Evolutionary conservation across 2,888 invertebrate species (phyloP).

Genomic region (Sclerodermus sp.): DNA sequence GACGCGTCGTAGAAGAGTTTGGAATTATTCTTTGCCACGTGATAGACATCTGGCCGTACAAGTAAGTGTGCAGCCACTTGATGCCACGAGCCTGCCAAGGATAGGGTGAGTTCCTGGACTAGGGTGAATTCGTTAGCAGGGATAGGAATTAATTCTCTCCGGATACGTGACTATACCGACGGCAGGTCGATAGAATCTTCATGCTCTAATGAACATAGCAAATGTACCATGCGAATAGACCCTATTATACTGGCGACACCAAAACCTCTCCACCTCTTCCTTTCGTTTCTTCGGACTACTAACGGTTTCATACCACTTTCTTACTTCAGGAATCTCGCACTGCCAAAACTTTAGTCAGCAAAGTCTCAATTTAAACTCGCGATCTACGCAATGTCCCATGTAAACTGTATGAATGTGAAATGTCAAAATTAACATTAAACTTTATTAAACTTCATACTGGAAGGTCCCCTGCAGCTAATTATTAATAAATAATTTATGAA

Average conservation of each 20-base stretch:
- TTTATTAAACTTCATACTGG: no score
- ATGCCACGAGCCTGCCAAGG: constrained; percentile 16
- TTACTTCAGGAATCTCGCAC: not conserved
- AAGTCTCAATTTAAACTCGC: no score
- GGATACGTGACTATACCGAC: constrained; percentile 33
- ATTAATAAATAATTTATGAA: no score
- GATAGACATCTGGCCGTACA: constrained; percentile 29
- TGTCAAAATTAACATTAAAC: no score
- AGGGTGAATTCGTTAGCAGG: constrained; percentile 32
- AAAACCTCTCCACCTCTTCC: constrained; percentile 1
- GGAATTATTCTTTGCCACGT: constrained; percentile 35
- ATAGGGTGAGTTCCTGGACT: not conserved
- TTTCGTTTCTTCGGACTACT: constrained; percentile 5
- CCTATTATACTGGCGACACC: constrained; percentile 10
- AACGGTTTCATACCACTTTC: constrained; percentile 12
- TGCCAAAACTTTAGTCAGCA: no score
- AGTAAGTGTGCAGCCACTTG: constrained; percentile 30
- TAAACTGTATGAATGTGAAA: no score
- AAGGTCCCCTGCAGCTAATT: no score
- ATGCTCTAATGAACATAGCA: constrained; percentile 33
- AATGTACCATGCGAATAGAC: constrained; percentile 25
- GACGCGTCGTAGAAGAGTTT: constrained; percentile 28
- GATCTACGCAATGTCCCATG: no score
- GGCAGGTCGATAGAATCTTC: constrained; percentile 35
- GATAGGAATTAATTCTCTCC: constrained; percentile 40